Evolutionary conservation across 2,888 invertebrate species (phyloP).

Genomic region (Sminthurinus aureus): DNA sequence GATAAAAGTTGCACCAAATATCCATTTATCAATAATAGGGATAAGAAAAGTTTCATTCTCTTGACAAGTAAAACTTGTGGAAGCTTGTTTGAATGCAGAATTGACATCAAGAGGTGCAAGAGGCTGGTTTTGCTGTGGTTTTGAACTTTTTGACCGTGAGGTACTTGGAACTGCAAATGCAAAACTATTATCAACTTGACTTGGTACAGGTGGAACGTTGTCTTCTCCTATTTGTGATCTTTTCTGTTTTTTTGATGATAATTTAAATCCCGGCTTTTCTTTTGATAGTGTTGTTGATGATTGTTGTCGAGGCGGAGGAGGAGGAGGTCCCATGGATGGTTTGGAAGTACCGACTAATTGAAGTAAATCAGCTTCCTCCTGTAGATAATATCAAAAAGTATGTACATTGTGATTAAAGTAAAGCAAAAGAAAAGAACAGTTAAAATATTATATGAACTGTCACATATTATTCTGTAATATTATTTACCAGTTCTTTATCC

Average conservation of each 20-base stretch:
- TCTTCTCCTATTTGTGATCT: too few relatives aligned
- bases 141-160: not conserved
- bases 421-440: not conserved
- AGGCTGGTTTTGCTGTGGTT: not conserved
- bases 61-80: not conserved
- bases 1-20: constrained; percentile 43
- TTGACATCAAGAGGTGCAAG: too few relatives aligned
- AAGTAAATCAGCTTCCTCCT: not conserved
- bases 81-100: too few relatives aligned
- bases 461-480: too few relatives aligned
- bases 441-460: not conserved
- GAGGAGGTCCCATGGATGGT: not conserved
- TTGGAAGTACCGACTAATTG: not conserved
- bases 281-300: not conserved
- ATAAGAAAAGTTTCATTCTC: constrained; percentile 41
- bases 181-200: not conserved
- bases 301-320: not conserved
- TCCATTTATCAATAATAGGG: constrained; percentile 45
- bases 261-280: not conserved
- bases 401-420: not conserved
- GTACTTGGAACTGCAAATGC: not conserved
- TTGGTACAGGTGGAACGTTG: not conserved
- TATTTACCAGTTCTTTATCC: constrained; percentile 6
- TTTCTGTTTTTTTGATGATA: not conserved
- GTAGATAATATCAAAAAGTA: not conserved